Base-by-base conservation (phyloP, 2,797 vertebrate genomes). In the Liasis olivaceus region DNA sequence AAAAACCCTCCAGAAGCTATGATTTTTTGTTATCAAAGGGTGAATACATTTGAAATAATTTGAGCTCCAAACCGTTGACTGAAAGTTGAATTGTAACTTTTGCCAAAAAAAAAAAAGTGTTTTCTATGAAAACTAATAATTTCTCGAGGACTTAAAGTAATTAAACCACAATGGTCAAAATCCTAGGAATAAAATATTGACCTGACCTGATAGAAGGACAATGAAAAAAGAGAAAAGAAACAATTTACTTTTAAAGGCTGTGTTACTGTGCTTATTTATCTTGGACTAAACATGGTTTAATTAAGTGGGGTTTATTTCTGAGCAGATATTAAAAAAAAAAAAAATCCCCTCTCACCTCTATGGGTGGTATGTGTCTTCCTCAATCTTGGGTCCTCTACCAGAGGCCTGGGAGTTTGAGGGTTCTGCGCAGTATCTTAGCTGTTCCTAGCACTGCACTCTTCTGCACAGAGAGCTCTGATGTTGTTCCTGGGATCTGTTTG, bases 121-220 rank as follows among this genome's bases (percentile, higher is more conserved):
- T 95, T 94, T 94, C 20, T 95, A 94, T 93, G 85, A 85, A 91
- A 96, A 91, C 94, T 94, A 42, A 31, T 12, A 92, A 96, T 94
- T 96, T 97, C 91, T 95, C 93, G 36, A 15, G 91, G 96, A 11
- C 96, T 95, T 96, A 42, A 95, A 94, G 72, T 94, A 93, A 89
- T 94, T 96, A 94, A 94, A 94, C 91, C 64, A 94, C 93, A 89
- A 36, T 90, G 92, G 93, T 89, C 95, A 95, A 95, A 93, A 54
- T 91, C 95, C 94, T 95, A 94, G 94, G 89, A 93, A 95, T 95
- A 94, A 95, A 95, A 94, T 91, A 93, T 95, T 91, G 89, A 60
- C 72, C 42, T 24, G 20, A 12, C 72, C 72, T 24, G 4, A 94
- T 90, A 31, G 66, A 88, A 63, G 59, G 89, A 86, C 6, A 89